phyloP scores from a whole-genome alignment of 2,888 invertebrate species.

The Tachina lurida region DNA sequence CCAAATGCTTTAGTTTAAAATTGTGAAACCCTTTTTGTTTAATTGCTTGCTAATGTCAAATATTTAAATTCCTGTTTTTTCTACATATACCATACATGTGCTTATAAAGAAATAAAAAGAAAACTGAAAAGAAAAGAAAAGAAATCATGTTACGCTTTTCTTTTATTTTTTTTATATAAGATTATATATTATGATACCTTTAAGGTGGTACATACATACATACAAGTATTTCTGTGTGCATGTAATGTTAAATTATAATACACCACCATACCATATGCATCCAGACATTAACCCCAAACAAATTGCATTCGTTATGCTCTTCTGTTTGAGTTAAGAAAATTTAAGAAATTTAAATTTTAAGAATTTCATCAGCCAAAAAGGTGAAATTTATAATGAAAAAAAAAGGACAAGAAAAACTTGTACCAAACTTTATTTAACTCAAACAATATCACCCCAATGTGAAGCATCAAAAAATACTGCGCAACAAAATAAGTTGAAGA shows the following conservation, averaged over 20 bases:
- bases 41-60: constrained; percentile 67
- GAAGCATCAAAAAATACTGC: background rate
- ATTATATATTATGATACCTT: constrained; percentile 56
- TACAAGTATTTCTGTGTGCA: background rate
- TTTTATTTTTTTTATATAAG: constrained; percentile 22
- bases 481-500: constrained; percentile 14
- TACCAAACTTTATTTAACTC: constrained; percentile 24
- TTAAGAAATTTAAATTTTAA: constrained; percentile 62
- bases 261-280: constrained; percentile 30
- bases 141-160: constrained; percentile 61
- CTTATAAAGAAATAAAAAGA: constrained; percentile 11
- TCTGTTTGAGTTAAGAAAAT: constrained; percentile 41
- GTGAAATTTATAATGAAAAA: constrained; percentile 19
- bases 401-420: background rate
- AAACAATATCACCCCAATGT: constrained; percentile 45
- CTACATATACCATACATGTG: background rate
- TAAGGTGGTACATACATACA: constrained; percentile 29
- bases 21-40: constrained; percentile 54
- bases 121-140: constrained; percentile 36
- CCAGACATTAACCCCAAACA: constrained; percentile 62
- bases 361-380: constrained; percentile 41
- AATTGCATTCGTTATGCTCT: constrained; percentile 68
- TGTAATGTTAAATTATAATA: background rate
- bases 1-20: constrained; percentile 23
- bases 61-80: constrained; percentile 61